phyloP scores from a whole-genome alignment of 1,140 invertebrate genomes.

The Macrotrachela quadricornifera region DNA sequence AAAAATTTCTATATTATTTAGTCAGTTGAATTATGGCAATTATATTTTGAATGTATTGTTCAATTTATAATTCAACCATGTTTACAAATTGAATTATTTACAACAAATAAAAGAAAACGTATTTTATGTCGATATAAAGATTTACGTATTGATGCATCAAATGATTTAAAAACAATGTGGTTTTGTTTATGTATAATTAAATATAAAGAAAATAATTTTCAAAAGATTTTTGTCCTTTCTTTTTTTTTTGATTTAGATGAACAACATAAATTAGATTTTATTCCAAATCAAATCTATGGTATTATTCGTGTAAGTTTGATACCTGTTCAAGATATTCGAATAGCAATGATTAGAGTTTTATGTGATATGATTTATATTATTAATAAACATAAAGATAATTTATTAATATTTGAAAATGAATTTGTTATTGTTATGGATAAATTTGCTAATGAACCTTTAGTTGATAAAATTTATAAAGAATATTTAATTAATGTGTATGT shows the following conservation, averaged over 20 bases:
- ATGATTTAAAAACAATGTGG: constrained; percentile 7
- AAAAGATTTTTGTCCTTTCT: no score
- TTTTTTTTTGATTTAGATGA: neutral
- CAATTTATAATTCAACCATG: constrained; percentile 1
- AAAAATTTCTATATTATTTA: no score
- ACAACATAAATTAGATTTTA: neutral
- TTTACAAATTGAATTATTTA: neutral
- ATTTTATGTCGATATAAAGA: neutral
- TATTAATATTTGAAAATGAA: neutral
- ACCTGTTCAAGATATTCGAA: neutral
- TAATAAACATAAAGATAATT: neutral
- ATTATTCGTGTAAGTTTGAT: constrained; percentile 1
- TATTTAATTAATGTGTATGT: neutral
- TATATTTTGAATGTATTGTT: constrained; percentile 8
- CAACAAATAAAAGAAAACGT: neutral
- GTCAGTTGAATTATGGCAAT: neutral
- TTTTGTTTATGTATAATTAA: neutral
- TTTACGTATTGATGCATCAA: neutral
- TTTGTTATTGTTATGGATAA: neutral
- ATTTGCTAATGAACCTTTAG: neutral
- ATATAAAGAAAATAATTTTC: no score
- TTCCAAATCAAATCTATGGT: neutral
- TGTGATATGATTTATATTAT: constrained; percentile 6
- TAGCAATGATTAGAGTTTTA: neutral
- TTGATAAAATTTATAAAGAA: constrained; percentile 1